These are phyloP conservation scores for Trachelus stipa DNA, from an alignment of 2,888 invertebrate genomes.

Conservation along the genomic window DNA sequence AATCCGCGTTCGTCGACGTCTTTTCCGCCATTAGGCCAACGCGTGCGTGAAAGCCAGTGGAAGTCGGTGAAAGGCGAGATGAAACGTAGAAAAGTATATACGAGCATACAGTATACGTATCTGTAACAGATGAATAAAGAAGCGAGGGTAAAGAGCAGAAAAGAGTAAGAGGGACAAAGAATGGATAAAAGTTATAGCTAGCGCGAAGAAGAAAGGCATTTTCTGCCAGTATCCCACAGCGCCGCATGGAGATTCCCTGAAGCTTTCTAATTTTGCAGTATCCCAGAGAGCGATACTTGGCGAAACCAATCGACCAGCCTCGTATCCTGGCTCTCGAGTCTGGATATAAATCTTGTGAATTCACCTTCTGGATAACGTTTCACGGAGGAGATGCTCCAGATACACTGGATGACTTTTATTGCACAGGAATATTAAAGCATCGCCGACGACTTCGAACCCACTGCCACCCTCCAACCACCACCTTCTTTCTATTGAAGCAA, in stretches of 20 bases:
- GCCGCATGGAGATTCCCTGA: background rate
- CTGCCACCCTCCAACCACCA: constrained; percentile 13
- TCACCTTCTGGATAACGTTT: background rate
- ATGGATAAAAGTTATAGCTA: background rate
- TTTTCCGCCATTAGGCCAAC: background rate
- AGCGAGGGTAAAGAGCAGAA: background rate
- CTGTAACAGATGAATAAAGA: background rate
- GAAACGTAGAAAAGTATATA: background rate
- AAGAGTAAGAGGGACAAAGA: background rate
- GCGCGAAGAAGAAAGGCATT: background rate
- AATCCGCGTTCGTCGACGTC: background rate
- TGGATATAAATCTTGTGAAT: background rate
- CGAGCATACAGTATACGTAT: background rate
- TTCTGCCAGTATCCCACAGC: background rate
- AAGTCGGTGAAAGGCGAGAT: background rate
- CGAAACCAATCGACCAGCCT: background rate
- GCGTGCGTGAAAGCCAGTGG: background rate
- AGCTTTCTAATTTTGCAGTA: background rate
- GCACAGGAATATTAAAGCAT: constrained; percentile 30
- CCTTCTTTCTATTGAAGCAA: constrained; percentile 37
- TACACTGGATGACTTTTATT: constrained; percentile 46
- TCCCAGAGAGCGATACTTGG: background rate
- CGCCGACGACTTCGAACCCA: constrained; percentile 11
- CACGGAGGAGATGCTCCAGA: constrained; percentile 34
- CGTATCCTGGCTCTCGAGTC: background rate